phyloP scores from a whole-genome alignment of 1,140 invertebrate species.

The Cotesia vestalis region DNA sequence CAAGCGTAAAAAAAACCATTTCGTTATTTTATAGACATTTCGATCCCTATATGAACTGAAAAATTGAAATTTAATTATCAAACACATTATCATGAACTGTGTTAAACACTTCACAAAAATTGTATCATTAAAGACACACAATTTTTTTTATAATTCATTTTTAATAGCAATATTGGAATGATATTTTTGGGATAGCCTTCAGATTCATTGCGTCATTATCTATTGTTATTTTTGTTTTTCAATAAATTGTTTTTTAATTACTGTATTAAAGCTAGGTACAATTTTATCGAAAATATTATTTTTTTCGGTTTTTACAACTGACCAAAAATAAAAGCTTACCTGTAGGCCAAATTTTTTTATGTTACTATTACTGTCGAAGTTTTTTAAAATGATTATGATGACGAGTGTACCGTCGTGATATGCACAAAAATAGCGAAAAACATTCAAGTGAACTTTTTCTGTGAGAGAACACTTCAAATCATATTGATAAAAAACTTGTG shows the following conservation, averaged over 20 bases:
- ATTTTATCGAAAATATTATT: not conserved
- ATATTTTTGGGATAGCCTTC: not conserved
- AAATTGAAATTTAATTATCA: conserved; percentile 42
- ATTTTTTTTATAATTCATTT: not conserved
- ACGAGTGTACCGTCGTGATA: too few relatives aligned
- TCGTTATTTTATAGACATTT: conserved; percentile 42
- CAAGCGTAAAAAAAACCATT: conserved; percentile 45
- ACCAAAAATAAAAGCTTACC: too few relatives aligned
- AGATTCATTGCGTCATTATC: not conserved
- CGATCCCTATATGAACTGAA: conserved; percentile 35
- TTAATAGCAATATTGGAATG: not conserved
- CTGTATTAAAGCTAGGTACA: not conserved
- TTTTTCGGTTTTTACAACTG: not conserved
- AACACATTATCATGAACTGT: conserved; percentile 13
- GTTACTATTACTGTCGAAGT: too few relatives aligned
- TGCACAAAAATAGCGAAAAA: too few relatives aligned
- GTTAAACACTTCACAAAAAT: too few relatives aligned
- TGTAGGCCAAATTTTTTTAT: too few relatives aligned
- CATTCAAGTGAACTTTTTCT: too few relatives aligned
- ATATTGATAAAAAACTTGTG: too few relatives aligned
- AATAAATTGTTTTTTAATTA: not conserved
- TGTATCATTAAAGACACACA: not conserved
- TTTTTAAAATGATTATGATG: too few relatives aligned
- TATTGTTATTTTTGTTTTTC: not conserved
- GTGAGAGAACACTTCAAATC: too few relatives aligned